Evolutionary conservation across 1,140 invertebrate species (phyloP), one percentile per base, ranked within the genome.

Genomic region (Popillia japonica): DNA sequence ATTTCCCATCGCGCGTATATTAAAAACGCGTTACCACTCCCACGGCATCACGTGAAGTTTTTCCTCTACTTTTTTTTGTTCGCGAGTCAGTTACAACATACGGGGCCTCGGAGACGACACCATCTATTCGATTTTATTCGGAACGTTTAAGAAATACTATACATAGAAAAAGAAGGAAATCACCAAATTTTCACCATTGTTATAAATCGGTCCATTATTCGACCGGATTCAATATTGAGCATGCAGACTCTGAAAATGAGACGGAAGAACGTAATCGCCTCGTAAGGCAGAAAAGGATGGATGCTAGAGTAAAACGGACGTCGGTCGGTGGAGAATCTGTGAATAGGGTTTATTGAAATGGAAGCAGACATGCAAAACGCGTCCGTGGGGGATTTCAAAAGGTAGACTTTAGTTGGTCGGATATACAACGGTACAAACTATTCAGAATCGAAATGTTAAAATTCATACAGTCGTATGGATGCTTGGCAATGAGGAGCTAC

Each of bases 281-380:
- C 61, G 17, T 6, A 64, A 64, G 4, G 6, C n/a, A 17, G 17
- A 59, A 27, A 64, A n/a, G 23, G n/a, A 64, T 48, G 44, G 17
- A 27, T 9, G 61, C 17, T 23, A 64, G 61, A 64, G 7, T 20
- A 64, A 22, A 48, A 64, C n/a, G 61, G 61, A 7, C 23, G n/a
- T 64, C 61, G 61, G 23, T 8, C 23, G 61, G 61, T 22, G 17
- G 61, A 64, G 61, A 64, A 34, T 73, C 72, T 73, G 72, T 41
- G 72, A 73, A 73, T 41, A 64, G 72, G 27, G 72, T 73, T 73
- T 73, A 73, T n/a, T 73, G 34, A 73, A 73, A 73, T 40, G 72
- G 20, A 9, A n/a, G 6, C 20, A 23, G 40, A 73, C 40, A 73
- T 73, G 27, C 72, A 73, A 73, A 73, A 40, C 14, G 72, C n/a